Conservation (phyloP, 1,140 invertebrate genomes). For the Plodia interpunctella region DNA sequence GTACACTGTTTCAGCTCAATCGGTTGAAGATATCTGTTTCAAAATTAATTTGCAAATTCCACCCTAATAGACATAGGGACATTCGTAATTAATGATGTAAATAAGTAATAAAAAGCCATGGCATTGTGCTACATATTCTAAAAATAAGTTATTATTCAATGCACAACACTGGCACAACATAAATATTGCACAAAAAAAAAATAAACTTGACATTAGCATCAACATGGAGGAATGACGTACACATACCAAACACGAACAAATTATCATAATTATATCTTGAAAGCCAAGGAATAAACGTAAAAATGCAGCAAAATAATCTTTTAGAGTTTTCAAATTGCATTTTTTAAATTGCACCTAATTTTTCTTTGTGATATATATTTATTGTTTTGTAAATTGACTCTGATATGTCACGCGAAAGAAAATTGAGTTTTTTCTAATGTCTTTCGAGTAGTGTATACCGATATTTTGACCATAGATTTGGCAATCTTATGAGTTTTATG, state of each 20-base stretch:
- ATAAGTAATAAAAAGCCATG: neutral
- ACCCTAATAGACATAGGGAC: no score
- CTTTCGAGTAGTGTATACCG: no score
- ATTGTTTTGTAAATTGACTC: neutral
- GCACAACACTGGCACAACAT: neutral
- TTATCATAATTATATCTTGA: neutral
- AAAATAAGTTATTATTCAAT: neutral
- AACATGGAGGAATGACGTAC: neutral
- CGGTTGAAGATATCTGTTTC: no score
- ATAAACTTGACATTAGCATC: neutral
- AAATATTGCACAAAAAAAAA: slow-evolving; percentile 2
- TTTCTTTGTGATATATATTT: slow-evolving; percentile 5
- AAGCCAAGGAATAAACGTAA: neutral
- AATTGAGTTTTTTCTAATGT: neutral
- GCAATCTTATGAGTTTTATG: no score
- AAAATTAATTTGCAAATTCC: no score
- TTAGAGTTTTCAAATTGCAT: slow-evolving; percentile 3
- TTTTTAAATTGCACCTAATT: neutral
- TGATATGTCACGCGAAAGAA: neutral
- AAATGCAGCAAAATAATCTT: neutral
- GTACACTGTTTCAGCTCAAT: no score
- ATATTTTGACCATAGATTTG: no score
- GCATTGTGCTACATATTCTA: neutral
- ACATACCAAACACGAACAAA: slow-evolving; percentile 1
- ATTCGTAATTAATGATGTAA: neutral